A percentile compares a stretch with the other conserved stretches of the same genome.
phyloP scores from a whole-genome alignment of 2,888 invertebrate species.

The Crepidodera aurea region DNA sequence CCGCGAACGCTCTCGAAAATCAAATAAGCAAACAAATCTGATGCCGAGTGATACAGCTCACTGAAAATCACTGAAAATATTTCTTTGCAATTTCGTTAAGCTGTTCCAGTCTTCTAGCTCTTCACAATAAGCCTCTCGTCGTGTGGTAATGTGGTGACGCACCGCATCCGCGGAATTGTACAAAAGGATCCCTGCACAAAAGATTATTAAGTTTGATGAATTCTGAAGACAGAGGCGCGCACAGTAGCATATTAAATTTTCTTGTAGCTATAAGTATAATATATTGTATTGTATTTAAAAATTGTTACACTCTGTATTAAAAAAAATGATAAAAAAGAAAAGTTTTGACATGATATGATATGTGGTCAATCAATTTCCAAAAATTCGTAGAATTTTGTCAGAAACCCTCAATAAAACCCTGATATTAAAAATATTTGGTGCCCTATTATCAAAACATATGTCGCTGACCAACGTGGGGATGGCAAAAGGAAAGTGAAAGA shows the following conservation, averaged over 20 bases:
- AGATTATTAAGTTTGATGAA: constrained; percentile 63
- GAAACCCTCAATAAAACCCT: no score
- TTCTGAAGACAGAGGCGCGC: constrained; percentile 32
- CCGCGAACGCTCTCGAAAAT: constrained; percentile 34
- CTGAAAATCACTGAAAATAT: constrained; percentile 46
- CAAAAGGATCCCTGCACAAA: constrained; percentile 60
- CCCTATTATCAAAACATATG: no score
- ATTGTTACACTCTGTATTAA: no score
- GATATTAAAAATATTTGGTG: no score
- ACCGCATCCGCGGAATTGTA: constrained; percentile 46
- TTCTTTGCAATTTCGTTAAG: constrained; percentile 50
- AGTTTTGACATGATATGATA: no score
- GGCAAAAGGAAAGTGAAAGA: no score
- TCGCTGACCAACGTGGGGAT: no score
- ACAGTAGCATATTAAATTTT: background rate
- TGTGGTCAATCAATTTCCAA: no score
- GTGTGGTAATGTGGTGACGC: constrained; percentile 40
- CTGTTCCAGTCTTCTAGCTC: constrained; percentile 48
- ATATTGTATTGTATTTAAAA: no score
- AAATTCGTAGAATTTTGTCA: no score
- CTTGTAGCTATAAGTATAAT: no score
- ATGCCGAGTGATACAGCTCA: constrained; percentile 36
- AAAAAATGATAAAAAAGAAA: no score
- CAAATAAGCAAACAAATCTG: constrained; percentile 42
- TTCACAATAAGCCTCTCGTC: constrained; percentile 42